Evolutionary conservation across 2,113 vertebrate genomes (phyloP), one percentile per base, ranked within the genome.

Genomic region (Aptenodytes patagonicus): DNA sequence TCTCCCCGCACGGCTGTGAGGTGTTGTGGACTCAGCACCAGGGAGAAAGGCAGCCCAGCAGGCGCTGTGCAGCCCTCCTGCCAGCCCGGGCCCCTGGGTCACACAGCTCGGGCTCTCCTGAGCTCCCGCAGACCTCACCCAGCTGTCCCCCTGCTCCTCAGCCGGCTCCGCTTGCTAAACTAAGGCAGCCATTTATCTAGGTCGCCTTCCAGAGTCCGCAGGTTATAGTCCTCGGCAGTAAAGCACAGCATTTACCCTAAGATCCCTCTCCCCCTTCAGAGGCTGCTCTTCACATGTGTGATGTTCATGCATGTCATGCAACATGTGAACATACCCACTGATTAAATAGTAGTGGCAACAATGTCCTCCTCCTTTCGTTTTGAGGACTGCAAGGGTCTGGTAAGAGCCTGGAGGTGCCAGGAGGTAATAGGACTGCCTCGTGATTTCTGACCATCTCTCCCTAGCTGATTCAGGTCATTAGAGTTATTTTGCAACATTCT

Each of bases 401-500:
- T 24, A 64, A 89, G 65, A 82, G 83, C 57, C 60, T 88, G 31
- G 68, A 91, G 81, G 89, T 83, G 52, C 36, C 68, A 82, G 38
- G 79, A 84, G 71, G 52, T 71, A 95, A 85, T 3, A 89, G 66
- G 66, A 61, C 62, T 83, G 46, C 76, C 52, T 93, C 20, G 3
- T 88, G 83, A 76, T 79, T 83, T 94, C 73, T 92, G 93, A 69
- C 82, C 57, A 5, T 52, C 88, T 91, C 28, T 78, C 95, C 94
- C 83, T 90, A 65, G 96, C 92, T 86, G 96, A 93, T 96, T 93
- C 94, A 92, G 93, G 89, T 95, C 93, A 96, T 97, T 97, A 97
- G 84, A 96, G 91, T 93, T 96, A 96, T 97, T 97, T 95, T 93
- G 86, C 91, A 96, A 85, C 83, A 57, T 95, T 97, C 91, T 95